Percentiles rank a stretch among this genome's conserved stretches.
These are phyloP conservation scores for Drosophila subquinaria DNA, from an alignment of 2,888 invertebrate species.

Conservation along the genomic window DNA sequence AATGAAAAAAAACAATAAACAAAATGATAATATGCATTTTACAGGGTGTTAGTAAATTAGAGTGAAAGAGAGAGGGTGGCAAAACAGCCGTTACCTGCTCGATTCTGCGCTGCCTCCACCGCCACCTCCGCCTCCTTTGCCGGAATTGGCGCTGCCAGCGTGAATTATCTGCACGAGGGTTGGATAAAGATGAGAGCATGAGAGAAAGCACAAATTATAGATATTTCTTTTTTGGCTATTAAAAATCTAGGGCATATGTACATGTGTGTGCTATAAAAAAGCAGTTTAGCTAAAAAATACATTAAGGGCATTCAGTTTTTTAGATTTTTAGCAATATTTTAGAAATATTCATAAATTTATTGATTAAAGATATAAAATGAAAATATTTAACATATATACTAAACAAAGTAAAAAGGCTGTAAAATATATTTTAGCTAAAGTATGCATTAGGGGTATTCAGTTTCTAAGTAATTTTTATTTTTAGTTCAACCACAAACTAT, in stretches of 20 bases:
- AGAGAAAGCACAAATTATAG: constrained; percentile 20
- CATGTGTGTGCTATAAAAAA: constrained; percentile 1
- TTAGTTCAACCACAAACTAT: background rate
- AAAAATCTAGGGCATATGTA: constrained; percentile 34
- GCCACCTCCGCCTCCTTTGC: constrained; percentile 86
- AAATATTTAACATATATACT: background rate
- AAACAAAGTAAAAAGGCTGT: too few species aligned
- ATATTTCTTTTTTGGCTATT: constrained; percentile 13
- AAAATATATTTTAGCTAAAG: too few species aligned
- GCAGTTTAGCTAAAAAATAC: background rate
- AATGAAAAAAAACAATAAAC: constrained; percentile 56
- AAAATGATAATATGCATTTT: constrained; percentile 28
- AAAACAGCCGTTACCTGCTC: constrained; percentile 86
- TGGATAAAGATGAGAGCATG: constrained; percentile 44
- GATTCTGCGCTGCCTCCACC: constrained; percentile 86
- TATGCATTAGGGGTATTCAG: background rate
- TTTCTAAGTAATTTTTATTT: background rate
- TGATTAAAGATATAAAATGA: background rate
- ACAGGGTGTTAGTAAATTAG: constrained; percentile 30
- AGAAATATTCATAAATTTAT: background rate
- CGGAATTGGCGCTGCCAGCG: constrained; percentile 86
- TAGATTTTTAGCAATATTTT: background rate
- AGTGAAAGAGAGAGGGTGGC: background rate
- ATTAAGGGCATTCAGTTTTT: background rate
- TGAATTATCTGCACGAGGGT: constrained; percentile 88